Percentiles rank a stretch among this genome's conserved stretches.
phyloP scores from a whole-genome alignment of 2,113 vertebrate genomes.

The Saccopteryx leptura region DNA sequence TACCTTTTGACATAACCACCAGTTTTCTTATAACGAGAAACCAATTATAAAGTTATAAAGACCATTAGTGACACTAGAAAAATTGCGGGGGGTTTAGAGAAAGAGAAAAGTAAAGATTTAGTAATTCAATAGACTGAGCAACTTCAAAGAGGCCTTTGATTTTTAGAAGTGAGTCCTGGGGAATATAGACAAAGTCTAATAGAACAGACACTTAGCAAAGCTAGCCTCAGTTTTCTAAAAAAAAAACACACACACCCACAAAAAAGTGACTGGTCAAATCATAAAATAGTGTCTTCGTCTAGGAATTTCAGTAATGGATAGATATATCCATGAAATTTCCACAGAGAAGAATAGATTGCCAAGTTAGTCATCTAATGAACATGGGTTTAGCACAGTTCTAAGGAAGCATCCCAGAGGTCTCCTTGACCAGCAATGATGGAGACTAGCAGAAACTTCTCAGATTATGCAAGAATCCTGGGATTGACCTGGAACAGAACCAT shows the following conservation, averaged over 20 bases:
- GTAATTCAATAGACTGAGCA: not conserved
- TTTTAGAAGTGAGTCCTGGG: constrained; percentile 11
- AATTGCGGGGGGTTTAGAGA: not conserved
- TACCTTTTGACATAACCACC: not conserved
- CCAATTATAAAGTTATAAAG: constrained; percentile 38
- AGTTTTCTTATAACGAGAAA: constrained; percentile 33
- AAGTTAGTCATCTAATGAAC: not conserved
- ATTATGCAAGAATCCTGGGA: constrained; percentile 57
- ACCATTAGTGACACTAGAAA: constrained; percentile 30
- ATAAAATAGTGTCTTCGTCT: not conserved
- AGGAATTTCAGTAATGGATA: constrained; percentile 22
- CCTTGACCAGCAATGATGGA: not conserved
- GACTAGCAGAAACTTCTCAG: constrained; percentile 25
- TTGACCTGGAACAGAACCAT: constrained; percentile 62
- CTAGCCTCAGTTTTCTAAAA: not conserved
- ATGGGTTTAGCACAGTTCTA: not conserved
- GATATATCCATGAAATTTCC: not conserved
- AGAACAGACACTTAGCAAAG: constrained; percentile 12
- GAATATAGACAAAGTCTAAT: not conserved
- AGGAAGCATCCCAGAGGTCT: not conserved
- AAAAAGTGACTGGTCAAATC: not conserved
- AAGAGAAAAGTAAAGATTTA: constrained; percentile 43
- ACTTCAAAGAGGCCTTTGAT: constrained; percentile 51
- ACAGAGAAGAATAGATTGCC: not conserved
- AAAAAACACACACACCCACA: not conserved